Evolutionary conservation across 2,888 invertebrate species (phyloP).

Genomic region (Julus scandinavius): DNA sequence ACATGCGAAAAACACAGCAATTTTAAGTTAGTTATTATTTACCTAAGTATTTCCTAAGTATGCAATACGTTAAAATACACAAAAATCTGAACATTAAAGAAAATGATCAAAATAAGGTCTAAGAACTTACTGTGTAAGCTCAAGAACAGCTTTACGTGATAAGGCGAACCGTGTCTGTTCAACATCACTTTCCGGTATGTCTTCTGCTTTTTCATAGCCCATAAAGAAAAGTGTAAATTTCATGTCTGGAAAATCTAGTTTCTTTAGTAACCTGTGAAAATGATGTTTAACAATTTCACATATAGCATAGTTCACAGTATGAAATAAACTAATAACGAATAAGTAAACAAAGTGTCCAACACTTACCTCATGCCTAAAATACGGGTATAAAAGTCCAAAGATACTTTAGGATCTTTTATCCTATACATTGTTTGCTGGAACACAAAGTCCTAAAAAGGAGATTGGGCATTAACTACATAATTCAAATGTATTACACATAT

Average conservation of each 20-base stretch:
- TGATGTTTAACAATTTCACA: neutral
- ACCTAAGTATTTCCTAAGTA: too few relatives aligned
- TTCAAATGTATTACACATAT: too few relatives aligned
- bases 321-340: too few relatives aligned
- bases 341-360: neutral
- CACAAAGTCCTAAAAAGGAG: slow-evolving; percentile 78
- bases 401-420: slow-evolving; percentile 89
- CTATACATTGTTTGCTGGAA: slow-evolving; percentile 98
- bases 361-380: slow-evolving; percentile 85
- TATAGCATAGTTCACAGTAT: neutral
- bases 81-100: too few relatives aligned
- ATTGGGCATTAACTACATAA: too few relatives aligned
- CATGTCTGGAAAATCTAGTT: slow-evolving; percentile 87
- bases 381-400: slow-evolving; percentile 89
- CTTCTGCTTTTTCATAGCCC: slow-evolving; percentile 83
- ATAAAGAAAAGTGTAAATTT: slow-evolving; percentile 92
- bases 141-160: slow-evolving; percentile 85
- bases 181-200: slow-evolving; percentile 77
- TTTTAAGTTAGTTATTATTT: too few relatives aligned
- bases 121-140: slow-evolving; percentile 84
- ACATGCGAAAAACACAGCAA: too few relatives aligned
- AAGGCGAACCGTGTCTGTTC: slow-evolving; percentile 82
- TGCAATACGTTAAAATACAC: too few relatives aligned
- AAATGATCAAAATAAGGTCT: too few relatives aligned
- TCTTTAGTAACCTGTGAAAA: slow-evolving; percentile 75